These are phyloP conservation scores for Siphamia tubifer DNA, from an alignment of 2,113 vertebrate genomes.

Conservation along the genomic window DNA sequence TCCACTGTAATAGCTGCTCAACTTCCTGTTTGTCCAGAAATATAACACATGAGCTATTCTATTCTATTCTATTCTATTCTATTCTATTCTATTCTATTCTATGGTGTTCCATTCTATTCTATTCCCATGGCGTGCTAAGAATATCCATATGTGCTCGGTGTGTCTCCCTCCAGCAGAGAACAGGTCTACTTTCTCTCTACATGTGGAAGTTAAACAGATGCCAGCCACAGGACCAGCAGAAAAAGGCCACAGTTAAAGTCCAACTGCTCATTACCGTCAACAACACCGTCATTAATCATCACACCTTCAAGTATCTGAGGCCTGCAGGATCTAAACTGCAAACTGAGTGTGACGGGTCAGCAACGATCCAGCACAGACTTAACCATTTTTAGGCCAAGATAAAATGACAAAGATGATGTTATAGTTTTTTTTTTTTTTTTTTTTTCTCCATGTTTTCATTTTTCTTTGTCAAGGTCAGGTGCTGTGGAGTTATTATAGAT, in stretches of 20 bases:
- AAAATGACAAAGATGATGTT: slow-evolving; percentile 5
- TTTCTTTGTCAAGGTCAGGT: slow-evolving; percentile 8
- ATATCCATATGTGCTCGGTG: not conserved
- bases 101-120: no score
- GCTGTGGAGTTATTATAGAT: not conserved
- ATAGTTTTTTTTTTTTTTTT: not conserved
- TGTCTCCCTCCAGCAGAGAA: slow-evolving; percentile 20
- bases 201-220: slow-evolving; percentile 47
- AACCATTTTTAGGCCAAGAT: slow-evolving; percentile 22
- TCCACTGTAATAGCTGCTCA: no score
- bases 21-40: no score
- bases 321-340: slow-evolving; percentile 14
- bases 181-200: slow-evolving; percentile 31
- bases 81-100: no score
- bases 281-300: slow-evolving; percentile 54
- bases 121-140: not conserved
- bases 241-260: slow-evolving; percentile 27
- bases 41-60: no score
- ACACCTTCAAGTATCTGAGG: slow-evolving; percentile 12
- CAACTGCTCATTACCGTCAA: slow-evolving; percentile 36
- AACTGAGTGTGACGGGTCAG: not conserved
- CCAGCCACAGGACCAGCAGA: slow-evolving; percentile 38
- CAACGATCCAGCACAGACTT: not conserved
- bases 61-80: not conserved
- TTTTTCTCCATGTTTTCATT: no score